phyloP scores from a whole-genome alignment of 2,113 vertebrate species.

The Semnornis frantzii region DNA sequence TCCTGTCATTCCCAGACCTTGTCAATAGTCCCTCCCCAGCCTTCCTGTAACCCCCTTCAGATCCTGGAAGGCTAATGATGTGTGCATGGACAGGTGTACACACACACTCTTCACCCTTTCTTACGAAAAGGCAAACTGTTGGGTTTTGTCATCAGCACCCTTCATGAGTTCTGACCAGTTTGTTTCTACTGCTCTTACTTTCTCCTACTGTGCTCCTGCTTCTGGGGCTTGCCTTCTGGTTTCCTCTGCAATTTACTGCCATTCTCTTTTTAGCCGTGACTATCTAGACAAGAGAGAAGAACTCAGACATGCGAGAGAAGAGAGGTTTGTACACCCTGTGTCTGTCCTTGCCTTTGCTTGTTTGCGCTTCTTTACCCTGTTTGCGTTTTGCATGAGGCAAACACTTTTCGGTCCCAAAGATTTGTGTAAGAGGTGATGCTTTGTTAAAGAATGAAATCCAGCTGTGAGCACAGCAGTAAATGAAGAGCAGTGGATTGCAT shows the following conservation, averaged over 20 bases:
- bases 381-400: conserved; percentile 48
- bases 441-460: conserved; percentile 18
- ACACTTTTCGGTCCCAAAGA: conserved; percentile 1
- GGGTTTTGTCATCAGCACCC: background rate
- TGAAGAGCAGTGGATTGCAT: conserved; percentile 2
- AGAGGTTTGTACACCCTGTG: conserved; percentile 83
- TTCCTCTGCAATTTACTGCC: conserved; percentile 52
- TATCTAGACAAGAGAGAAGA: conserved; percentile 93
- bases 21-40: too few relatives aligned
- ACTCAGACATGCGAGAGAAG: conserved; percentile 89
- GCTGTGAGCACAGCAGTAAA: conserved; percentile 41
- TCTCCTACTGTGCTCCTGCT: background rate
- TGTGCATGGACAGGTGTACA: background rate
- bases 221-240: conserved; percentile 34
- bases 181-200: background rate
- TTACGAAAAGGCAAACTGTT: background rate
- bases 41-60: too few relatives aligned
- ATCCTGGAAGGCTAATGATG: too few relatives aligned
- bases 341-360: background rate
- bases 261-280: conserved; percentile 83
- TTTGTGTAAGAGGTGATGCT: background rate
- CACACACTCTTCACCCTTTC: background rate
- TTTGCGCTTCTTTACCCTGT: conserved; percentile 6
- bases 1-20: too few relatives aligned
- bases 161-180: background rate